Evolutionary conservation across 2,113 vertebrate species (phyloP), one percentile per base, ranked within the genome.

Genomic region (Spizaetus ornatus): DNA sequence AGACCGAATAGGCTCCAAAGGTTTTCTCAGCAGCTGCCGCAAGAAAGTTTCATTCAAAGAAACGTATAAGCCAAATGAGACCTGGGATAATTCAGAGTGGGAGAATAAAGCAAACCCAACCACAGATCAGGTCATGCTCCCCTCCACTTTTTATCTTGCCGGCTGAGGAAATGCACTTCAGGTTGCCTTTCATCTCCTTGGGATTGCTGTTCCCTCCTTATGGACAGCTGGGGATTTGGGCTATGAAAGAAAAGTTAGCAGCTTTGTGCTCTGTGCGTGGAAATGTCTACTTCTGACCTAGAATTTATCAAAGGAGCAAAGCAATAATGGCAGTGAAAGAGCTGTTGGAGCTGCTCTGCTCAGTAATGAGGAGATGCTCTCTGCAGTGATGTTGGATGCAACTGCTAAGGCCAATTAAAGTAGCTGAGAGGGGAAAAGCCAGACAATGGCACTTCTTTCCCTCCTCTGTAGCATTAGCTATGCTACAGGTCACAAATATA

Each of bases 281-380:
- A 78, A 93, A 59, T 66, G 31, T 36, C 65, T 94, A 36, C 78
- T 86, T 88, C n/a, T 91, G 53, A 93, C 89, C 66, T 45, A 71
- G 56, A 83, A 85, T 90, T 86, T 77, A 78, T 93, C 62, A 96
- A 95, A 96, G 76, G 14, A 94, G 27, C 4, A 86, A 85, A 89
- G 22, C 38, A 84, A 58, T 80, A 88, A 77, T 55, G 45, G 12
- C 62, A 79, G 17, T 77, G 82, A 95, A 96, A 90, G 69, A 83
- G 58, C 56, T 94, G 22, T 45, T 95, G 78, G 71, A 52, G 32
- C 63, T 82, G n/a, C 26, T 88, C 42, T 82, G 65, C 77, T 83
- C 85, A n/a, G 50, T 92, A 90, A 95, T 85, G 91, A 95, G 78
- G 83, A 90, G 61, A 86, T 79, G 55, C 34, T 83, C 42, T 94